phyloP scores from a whole-genome alignment of 1,140 invertebrate genomes.

The Pogonognathellus flavescens region DNA sequence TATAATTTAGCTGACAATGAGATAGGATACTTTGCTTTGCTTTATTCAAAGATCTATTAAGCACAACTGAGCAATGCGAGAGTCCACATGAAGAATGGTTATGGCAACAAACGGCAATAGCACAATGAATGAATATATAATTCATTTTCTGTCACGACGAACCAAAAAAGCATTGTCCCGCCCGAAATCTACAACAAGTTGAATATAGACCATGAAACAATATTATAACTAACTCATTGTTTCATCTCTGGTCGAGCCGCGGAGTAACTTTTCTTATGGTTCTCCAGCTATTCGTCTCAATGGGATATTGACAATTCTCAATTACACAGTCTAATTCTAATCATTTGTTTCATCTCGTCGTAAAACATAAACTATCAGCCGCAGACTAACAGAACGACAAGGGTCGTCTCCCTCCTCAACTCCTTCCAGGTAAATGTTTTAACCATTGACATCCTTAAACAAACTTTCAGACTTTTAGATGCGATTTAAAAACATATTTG shows the following conservation, averaged over 20 bases:
- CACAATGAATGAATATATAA: slow-evolving; percentile 42
- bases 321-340: slow-evolving; percentile 14
- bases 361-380: neutral
- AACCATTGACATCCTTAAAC: slow-evolving; percentile 15
- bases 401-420: neutral
- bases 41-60: slow-evolving; percentile 27
- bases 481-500: slow-evolving; percentile 16
- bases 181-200: slow-evolving; percentile 27
- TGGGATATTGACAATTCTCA: slow-evolving; percentile 20
- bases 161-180: slow-evolving; percentile 20
- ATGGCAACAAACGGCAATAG: slow-evolving; percentile 38
- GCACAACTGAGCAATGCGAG: neutral
- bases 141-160: slow-evolving; percentile 49
- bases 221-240: slow-evolving; percentile 35
- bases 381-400: neutral
- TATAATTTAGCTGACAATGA: slow-evolving; percentile 44
- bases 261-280: neutral
- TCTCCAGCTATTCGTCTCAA: neutral
- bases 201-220: slow-evolving; percentile 17
- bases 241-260: neutral
- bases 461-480: neutral
- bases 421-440: neutral
- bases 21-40: slow-evolving; percentile 37
- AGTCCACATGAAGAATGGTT: slow-evolving; percentile 32
- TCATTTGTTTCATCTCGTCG: neutral